Conservation (phyloP, 2,888 invertebrate genomes). For the Harpalus rufipes region DNA sequence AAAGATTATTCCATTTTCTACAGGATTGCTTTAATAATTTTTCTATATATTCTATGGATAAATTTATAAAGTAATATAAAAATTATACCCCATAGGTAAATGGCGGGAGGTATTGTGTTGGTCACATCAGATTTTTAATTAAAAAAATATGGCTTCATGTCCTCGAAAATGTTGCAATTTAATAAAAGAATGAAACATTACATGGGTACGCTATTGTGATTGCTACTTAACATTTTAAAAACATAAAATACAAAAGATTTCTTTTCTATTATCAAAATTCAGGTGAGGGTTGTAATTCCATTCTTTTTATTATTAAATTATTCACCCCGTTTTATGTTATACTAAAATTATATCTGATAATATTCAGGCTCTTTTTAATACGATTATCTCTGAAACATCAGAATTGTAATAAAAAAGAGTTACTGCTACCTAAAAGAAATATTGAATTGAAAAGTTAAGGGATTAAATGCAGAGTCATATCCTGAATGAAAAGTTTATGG, state of each 20-base stretch:
- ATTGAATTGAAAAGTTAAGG: background rate
- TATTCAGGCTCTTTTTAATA: background rate
- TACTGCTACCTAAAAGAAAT: background rate
- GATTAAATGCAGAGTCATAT: background rate
- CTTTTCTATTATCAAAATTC: background rate
- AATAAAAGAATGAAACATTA: too few relatives aligned
- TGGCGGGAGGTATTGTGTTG: too few relatives aligned
- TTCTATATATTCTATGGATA: too few relatives aligned
- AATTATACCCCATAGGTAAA: too few relatives aligned
- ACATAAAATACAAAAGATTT: background rate
- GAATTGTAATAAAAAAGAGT: background rate
- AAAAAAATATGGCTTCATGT: too few relatives aligned
- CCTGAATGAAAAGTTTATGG: conserved; percentile 22
- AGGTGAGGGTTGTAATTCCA: background rate
- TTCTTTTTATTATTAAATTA: background rate
- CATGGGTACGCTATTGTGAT: too few relatives aligned
- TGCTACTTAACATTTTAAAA: too few relatives aligned
- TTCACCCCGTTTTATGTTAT: background rate
- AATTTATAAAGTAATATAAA: too few relatives aligned
- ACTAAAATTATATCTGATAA: background rate
- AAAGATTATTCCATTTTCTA: too few relatives aligned
- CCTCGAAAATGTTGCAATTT: too few relatives aligned
- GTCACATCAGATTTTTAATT: too few relatives aligned
- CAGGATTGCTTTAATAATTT: too few relatives aligned
- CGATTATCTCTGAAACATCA: background rate